Conservation (phyloP, 2,113 vertebrate species). For the Tenrec ecaudatus region DNA sequence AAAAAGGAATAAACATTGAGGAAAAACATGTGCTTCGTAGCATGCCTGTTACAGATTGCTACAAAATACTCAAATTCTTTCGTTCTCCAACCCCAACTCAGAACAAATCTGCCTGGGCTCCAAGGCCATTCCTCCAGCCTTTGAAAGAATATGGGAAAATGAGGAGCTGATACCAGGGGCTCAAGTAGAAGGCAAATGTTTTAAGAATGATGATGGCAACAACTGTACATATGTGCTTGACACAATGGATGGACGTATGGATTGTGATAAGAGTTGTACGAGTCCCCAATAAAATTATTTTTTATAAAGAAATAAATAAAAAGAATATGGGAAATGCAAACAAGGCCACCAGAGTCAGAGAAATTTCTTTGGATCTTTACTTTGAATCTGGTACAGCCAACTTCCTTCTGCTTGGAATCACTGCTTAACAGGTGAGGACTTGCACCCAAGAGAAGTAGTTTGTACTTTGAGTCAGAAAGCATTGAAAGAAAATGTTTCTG, state of each 20-base stretch:
- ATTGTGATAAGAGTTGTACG: too few species aligned
- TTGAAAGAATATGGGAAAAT: slow-evolving; percentile 32
- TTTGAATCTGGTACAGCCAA: slow-evolving; percentile 9
- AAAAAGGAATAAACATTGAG: too few species aligned
- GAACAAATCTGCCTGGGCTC: not conserved
- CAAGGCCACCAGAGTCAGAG: not conserved
- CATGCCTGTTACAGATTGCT: not conserved
- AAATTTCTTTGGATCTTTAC: slow-evolving; percentile 54
- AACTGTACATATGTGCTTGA: too few species aligned
- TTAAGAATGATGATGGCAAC: too few species aligned
- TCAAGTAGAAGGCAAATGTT: too few species aligned
- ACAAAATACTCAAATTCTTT: not conserved
- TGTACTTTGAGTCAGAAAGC: slow-evolving; percentile 53
- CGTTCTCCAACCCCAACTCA: not conserved
- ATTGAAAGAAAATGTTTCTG: slow-evolving; percentile 46
- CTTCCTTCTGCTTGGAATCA: slow-evolving; percentile 50
- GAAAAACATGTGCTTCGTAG: not conserved
- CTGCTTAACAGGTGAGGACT: slow-evolving; percentile 2
- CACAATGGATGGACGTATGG: too few species aligned
- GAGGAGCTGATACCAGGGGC: too few species aligned
- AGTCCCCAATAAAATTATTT: too few species aligned
- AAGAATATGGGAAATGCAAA: slow-evolving; percentile 34
- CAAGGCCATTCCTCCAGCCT: not conserved
- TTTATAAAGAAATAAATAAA: too few species aligned
- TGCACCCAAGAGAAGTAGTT: slow-evolving; percentile 24